Base-by-base conservation (phyloP, 37 sponge, comb jelly and placozoan genomes). In the Aphrocallistes beatrix region DNA sequence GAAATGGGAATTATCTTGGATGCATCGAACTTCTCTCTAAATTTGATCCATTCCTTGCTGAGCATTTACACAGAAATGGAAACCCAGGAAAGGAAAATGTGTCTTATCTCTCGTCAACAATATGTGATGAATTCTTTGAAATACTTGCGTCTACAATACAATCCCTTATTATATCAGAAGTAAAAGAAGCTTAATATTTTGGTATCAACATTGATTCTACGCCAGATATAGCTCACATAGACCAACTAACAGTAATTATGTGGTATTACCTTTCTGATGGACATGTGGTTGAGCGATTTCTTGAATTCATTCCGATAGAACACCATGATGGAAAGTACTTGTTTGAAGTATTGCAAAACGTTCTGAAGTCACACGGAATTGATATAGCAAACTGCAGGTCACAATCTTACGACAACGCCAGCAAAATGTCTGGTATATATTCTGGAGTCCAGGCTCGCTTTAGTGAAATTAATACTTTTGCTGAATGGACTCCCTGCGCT, bases 341-440 rank as follows among this genome's bases (percentile, higher is more conserved):
- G n/a, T 47, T 50, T 50, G 50, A 47, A 28, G 51, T 37, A 37
- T 47, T 50, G 23, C n/a, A 25, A 19, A 50, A 85, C 19, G 51
- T 51, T 49, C 51, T 85, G 16, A 38, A 32, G 23, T 28, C n/a
- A 37, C 23, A 30, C 51, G 85, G 51, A 28, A 85, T 85, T 36
- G 51, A 85, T 85, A 28, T 85, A 28, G 19, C 38, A 51, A n/a
- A 39, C 28, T 37, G 23, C 38, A 47, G 85, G 51, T 47, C 36
- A 51, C 85, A 85, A 85, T 85, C 85, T 85, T 85, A 85, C 36
- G 85, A 85, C 45, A 85, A 85, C 51, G 39, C 85, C n/a, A 49
- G 51, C 38, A 85, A 85, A 36, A 85, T 85, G 85, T 39, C 37
- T 37, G 85, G 85, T 23, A 50, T 37, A 37, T 85, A 85, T 36